Percentiles rank a stretch among this genome's conserved stretches.
phyloP scores from a whole-genome alignment of 2,797 vertebrate species.

The Zalophus californianus region DNA sequence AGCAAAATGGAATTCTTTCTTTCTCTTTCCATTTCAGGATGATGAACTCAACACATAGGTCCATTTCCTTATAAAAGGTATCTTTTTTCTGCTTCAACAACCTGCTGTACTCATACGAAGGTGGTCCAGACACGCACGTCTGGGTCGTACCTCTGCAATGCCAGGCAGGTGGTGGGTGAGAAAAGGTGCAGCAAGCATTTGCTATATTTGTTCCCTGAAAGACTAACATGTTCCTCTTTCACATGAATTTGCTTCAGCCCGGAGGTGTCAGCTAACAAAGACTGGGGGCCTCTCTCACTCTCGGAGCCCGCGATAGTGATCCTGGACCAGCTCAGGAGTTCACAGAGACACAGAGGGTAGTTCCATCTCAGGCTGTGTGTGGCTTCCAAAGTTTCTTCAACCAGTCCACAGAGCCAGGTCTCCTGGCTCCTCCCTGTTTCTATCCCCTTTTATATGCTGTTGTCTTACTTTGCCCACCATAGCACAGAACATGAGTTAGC shows the following conservation, averaged over 20 bases:
- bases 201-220: not conserved
- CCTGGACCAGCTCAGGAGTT: not conserved
- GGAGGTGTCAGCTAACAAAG: not conserved
- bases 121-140: not conserved
- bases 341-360: not conserved
- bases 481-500: not conserved
- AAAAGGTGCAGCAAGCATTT: not conserved
- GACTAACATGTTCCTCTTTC: not conserved
- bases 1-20: not conserved
- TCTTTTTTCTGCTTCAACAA: not conserved
- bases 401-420: not conserved
- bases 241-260: not conserved
- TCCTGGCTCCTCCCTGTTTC: not conserved
- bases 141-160: not conserved
- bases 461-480: not conserved
- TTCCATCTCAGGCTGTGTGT: not conserved
- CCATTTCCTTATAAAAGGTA: not conserved
- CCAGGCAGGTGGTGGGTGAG: not conserved
- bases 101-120: not conserved
- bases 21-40: not conserved
- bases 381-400: not conserved
- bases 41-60: not conserved
- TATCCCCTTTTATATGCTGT: fast-evolving
- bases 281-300: not conserved
- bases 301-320: not conserved